Conservation (phyloP, 1,140 invertebrate genomes). For the Drosophila virilis region DNA sequence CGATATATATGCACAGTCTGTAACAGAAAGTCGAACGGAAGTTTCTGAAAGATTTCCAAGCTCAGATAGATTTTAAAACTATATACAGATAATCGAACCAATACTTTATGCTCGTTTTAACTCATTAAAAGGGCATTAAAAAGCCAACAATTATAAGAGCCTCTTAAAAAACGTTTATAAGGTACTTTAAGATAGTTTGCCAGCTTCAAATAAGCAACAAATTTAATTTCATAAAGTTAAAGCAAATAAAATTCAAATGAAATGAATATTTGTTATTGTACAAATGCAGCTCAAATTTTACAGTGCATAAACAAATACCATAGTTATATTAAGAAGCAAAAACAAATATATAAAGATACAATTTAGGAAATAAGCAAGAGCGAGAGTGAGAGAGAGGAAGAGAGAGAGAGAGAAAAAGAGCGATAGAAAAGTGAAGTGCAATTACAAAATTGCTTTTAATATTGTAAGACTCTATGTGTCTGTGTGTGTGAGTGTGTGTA, state of each 20-base stretch:
- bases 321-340: conserved; percentile 6
- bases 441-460: conserved; percentile 28
- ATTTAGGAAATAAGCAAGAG: neutral
- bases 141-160: too few species aligned
- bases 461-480: neutral
- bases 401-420: too few species aligned
- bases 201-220: too few species aligned
- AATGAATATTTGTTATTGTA: conserved; percentile 5
- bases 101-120: too few species aligned
- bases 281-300: neutral
- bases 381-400: too few species aligned
- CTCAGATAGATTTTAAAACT: too few species aligned
- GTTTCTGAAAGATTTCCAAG: too few species aligned
- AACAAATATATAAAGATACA: conserved; percentile 3
- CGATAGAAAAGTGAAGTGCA: conserved; percentile 2
- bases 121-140: neutral
- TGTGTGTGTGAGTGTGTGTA: conserved; percentile 9
- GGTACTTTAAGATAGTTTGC: too few species aligned
- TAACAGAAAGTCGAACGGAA: too few species aligned
- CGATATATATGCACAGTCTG: too few species aligned
- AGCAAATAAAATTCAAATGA: conserved; percentile 12
- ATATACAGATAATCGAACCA: too few species aligned
- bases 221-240: conserved; percentile 19
- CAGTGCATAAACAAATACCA: conserved; percentile 8
- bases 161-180: too few species aligned